Evolutionary conservation across 2,113 vertebrate species (phyloP).

Genomic region (Chinchilla lanigera): DNA sequence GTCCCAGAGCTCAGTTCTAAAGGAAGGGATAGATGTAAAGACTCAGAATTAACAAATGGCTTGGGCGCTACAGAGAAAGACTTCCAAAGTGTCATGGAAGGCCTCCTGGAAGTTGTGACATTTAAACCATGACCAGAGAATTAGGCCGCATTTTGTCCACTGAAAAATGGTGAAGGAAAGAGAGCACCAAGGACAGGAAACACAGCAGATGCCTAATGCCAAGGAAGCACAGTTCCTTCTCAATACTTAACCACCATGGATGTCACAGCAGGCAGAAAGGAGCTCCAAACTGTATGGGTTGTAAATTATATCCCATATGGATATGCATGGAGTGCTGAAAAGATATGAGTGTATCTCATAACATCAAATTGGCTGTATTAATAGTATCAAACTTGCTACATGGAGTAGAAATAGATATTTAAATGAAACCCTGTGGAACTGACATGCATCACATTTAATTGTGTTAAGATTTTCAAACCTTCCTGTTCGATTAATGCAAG

Average conservation of each 20-base stretch:
- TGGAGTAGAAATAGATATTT: background rate
- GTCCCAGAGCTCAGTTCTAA: background rate
- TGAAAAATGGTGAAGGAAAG: background rate
- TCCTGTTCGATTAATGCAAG: background rate
- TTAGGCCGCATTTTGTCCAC: background rate
- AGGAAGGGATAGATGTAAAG: background rate
- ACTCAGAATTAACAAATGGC: background rate
- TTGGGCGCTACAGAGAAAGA: background rate
- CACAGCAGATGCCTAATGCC: background rate
- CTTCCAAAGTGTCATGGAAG: background rate
- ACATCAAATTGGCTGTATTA: background rate
- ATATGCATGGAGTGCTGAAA: background rate
- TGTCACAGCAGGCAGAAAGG: background rate
- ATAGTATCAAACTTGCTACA: background rate
- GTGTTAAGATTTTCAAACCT: background rate
- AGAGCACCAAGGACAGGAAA: background rate
- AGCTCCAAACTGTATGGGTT: background rate
- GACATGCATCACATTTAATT: background rate
- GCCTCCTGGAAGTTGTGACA: background rate
- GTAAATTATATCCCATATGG: background rate
- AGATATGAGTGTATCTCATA: background rate
- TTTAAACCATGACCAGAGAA: background rate
- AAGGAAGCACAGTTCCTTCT: background rate
- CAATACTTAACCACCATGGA: rapidly evolving
- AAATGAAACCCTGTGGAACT: background rate